Percentiles rank a stretch among this genome's conserved stretches.
Evolutionary conservation across 1,140 invertebrate genomes (phyloP).

Genomic region (Anastatus disparis): DNA sequence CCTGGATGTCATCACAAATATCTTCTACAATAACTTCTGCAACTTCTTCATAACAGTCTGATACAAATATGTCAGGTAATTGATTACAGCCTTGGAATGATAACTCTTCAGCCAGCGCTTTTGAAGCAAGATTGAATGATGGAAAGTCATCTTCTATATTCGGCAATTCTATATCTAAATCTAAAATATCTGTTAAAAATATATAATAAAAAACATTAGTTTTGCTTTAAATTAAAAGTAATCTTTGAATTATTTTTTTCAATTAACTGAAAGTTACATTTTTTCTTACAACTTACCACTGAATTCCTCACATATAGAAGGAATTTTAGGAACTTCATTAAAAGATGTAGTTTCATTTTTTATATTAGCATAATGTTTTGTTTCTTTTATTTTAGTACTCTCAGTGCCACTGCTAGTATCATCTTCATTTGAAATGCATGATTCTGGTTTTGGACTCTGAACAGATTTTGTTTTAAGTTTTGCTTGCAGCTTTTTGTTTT

Average conservation of each 20-base stretch:
- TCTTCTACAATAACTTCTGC: not conserved
- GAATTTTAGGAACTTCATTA: not conserved
- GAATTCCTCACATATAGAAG: conserved; percentile 18
- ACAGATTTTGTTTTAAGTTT: conserved; percentile 39
- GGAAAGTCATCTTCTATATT: conserved; percentile 28
- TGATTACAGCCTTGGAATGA: conserved; percentile 11
- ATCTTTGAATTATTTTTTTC: not conserved
- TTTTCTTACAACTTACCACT: conserved; percentile 8
- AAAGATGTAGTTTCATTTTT: not conserved
- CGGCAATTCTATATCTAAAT: conserved; percentile 27
- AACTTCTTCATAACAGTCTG: not conserved
- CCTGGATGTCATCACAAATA: not conserved
- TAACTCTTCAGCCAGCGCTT: conserved; percentile 6
- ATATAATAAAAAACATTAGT: not conserved
- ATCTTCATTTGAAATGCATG: not conserved
- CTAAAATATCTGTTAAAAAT: conserved; percentile 29
- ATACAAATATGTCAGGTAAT: not conserved
- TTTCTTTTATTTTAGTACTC: not conserved
- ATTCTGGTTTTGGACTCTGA: not conserved
- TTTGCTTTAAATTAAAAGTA: conserved; percentile 1
- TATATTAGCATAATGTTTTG: not conserved
- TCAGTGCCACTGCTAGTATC: not conserved
- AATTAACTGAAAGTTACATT: too few relatives aligned
- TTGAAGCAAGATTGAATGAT: conserved; percentile 21
- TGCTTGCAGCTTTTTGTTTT: conserved; percentile 53